Percentiles rank a stretch among this genome's conserved stretches.
phyloP scores from a whole-genome alignment of 2,888 invertebrate species.

The Agriopis aurantiaria region DNA sequence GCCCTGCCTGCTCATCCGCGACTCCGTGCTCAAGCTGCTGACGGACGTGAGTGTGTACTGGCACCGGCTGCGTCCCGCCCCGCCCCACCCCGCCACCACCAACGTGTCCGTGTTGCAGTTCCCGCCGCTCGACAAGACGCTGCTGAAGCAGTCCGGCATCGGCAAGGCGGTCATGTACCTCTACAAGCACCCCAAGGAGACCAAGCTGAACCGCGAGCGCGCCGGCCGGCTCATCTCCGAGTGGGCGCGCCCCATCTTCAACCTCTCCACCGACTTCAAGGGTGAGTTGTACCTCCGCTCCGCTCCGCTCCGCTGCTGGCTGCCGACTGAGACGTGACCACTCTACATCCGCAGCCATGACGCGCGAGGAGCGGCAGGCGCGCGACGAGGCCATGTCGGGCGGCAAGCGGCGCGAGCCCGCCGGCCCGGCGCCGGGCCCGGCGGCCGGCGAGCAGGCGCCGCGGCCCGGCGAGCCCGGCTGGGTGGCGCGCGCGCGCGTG shows the following conservation, averaged over 20 bases:
- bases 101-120: conserved; percentile 85
- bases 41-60: conserved; percentile 87
- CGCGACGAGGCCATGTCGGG: conserved; percentile 87
- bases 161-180: conserved; percentile 99
- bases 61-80: neutral
- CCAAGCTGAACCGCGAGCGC: conserved; percentile 95
- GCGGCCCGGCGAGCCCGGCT: conserved; percentile 97
- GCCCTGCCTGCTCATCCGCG: conserved; percentile 97
- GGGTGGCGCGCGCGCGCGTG: conserved; percentile 97
- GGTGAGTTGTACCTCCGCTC: conserved; percentile 48
- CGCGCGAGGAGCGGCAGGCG: conserved; percentile 97
- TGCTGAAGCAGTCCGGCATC: conserved; percentile 97
- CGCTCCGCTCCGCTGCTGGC: too few relatives aligned
- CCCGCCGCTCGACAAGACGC: conserved; percentile 94
- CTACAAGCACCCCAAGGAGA: conserved; percentile 99
- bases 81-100: neutral
- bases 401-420: conserved; percentile 65
- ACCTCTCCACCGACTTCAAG: conserved; percentile 87
- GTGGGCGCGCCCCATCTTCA: conserved; percentile 99
- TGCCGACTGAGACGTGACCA: neutral
- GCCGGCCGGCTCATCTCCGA: conserved; percentile 98
- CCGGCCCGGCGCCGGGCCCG: conserved; percentile 82
- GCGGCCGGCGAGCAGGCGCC: conserved; percentile 80
- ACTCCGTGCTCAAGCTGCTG: conserved; percentile 92
- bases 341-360: conserved; percentile 87